Conservation (phyloP, 2,797 vertebrate genomes). For the Liparis tanakae region DNA sequence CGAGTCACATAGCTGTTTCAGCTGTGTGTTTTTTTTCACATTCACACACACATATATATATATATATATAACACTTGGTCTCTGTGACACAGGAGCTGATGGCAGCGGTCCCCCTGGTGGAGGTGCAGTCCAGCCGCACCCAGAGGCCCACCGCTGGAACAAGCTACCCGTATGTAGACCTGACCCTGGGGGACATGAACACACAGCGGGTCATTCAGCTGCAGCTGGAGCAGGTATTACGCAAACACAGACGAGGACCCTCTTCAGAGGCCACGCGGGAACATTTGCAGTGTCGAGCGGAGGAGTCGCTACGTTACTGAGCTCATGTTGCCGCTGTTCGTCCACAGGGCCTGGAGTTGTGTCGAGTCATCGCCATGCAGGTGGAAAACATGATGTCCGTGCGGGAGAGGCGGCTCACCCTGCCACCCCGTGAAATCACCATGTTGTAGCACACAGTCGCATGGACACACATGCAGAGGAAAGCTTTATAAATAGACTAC, state of each 20-base stretch:
- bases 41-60: not conserved
- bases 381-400: constrained; percentile 91
- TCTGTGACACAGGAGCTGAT: constrained; percentile 85
- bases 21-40: not conserved
- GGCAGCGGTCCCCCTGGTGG: constrained; percentile 87
- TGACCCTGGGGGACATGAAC: constrained; percentile 87
- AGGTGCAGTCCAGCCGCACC: constrained; percentile 93
- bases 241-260: constrained; percentile 29
- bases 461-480: not conserved
- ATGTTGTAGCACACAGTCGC: constrained; percentile 82
- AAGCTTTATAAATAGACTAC: constrained; percentile 45
- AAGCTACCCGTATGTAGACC: constrained; percentile 94
- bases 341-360: constrained; percentile 93
- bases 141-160: constrained; percentile 87
- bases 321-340: constrained; percentile 32
- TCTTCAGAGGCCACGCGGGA: not conserved
- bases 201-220: constrained; percentile 89
- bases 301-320: not conserved
- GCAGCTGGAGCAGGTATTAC: constrained; percentile 92
- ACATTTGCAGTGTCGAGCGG: not conserved
- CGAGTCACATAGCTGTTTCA: constrained; percentile 9
- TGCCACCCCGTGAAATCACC: constrained; percentile 97
- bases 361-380: constrained; percentile 93
- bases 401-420: constrained; percentile 90
- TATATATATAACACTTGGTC: constrained; percentile 7